phyloP scores from a whole-genome alignment of 2,113 vertebrate genomes.

The Turdus rufiventris region DNA sequence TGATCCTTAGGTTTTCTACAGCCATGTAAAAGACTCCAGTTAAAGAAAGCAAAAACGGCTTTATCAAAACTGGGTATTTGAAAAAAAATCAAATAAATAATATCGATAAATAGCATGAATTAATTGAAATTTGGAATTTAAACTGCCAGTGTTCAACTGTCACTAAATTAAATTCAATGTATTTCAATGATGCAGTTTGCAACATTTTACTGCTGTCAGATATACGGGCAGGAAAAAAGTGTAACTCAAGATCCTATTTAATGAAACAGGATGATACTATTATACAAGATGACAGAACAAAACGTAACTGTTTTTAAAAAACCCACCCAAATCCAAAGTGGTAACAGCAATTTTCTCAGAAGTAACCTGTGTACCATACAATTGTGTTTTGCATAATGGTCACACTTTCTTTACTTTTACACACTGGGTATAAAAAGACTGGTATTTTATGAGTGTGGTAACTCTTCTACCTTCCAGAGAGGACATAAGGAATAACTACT shows the following conservation, averaged over 20 bases:
- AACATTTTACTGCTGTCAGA: neutral
- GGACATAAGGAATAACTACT: neutral
- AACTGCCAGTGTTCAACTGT: neutral
- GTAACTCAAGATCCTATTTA: neutral
- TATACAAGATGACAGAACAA: neutral
- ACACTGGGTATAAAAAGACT: neutral
- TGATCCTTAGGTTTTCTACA: constrained; percentile 97
- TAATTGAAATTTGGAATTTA: neutral
- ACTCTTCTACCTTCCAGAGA: neutral
- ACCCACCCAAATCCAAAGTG: neutral
- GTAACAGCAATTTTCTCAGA: neutral
- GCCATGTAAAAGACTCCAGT: constrained; percentile 82
- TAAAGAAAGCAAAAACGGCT: constrained; percentile 75
- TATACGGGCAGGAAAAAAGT: neutral
- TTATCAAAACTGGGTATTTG: neutral
- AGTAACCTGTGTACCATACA: neutral
- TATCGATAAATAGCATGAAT: neutral
- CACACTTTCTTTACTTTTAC: neutral
- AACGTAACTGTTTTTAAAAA: neutral
- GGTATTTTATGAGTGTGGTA: neutral
- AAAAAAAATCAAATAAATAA: neutral
- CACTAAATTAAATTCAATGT: neutral
- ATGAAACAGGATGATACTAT: neutral
- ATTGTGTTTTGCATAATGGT: neutral
- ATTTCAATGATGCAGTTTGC: neutral